phyloP scores from a whole-genome alignment of 1,140 invertebrate species.

The Drosophila equinoxialis region DNA sequence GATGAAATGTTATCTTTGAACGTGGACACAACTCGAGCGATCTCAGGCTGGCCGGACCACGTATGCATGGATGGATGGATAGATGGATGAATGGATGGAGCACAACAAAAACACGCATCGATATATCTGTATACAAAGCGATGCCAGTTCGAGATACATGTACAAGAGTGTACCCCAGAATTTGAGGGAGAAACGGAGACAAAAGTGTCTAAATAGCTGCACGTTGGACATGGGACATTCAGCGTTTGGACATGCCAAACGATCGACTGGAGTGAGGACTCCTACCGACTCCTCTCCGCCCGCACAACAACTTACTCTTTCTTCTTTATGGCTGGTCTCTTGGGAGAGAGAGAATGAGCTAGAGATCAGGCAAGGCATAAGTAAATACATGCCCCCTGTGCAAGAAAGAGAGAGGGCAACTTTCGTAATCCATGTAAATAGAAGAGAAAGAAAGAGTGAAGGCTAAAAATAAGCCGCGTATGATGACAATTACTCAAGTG shows the following conservation, averaged over 20 bases:
- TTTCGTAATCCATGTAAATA: constrained; percentile 31
- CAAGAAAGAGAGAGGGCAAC: constrained; percentile 33
- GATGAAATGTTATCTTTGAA: constrained; percentile 80
- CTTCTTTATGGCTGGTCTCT: not conserved
- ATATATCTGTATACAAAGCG: constrained; percentile 43
- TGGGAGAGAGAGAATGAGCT: not conserved
- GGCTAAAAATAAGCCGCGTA: constrained; percentile 58
- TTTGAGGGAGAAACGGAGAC: constrained; percentile 37
- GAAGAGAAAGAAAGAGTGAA: not conserved
- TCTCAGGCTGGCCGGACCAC: constrained; percentile 43
- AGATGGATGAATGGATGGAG: not conserved
- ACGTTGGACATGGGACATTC: constrained; percentile 59
- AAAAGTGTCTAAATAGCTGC: constrained; percentile 74
- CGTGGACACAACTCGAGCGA: constrained; percentile 73
- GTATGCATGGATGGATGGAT: constrained; percentile 22
- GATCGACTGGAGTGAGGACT: constrained; percentile 28
- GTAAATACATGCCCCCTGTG: too few species aligned
- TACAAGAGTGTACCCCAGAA: not conserved
- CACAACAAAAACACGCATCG: constrained; percentile 52
- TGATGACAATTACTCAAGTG: constrained; percentile 79
- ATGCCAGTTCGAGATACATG: constrained; percentile 26
- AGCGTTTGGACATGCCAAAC: constrained; percentile 77
- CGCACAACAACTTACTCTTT: too few species aligned
- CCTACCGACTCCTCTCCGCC: too few species aligned
- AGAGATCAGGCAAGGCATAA: too few species aligned